These are phyloP conservation scores for Heliconius ismenius DNA, from an alignment of 2,888 invertebrate genomes.

Conservation along the genomic window DNA sequence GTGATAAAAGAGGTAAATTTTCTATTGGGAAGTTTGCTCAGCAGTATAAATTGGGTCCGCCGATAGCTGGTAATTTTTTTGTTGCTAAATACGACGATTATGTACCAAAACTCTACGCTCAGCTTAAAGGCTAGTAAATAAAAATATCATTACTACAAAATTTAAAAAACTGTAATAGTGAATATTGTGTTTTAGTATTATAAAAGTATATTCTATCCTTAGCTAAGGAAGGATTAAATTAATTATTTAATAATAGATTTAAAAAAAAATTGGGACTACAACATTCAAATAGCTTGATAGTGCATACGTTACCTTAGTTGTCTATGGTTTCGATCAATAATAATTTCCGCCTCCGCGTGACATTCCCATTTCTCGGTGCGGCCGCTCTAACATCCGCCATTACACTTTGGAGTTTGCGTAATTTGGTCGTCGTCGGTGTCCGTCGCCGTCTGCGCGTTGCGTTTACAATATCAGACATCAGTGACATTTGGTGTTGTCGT, in stretches of 20 bases:
- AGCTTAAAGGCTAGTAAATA: conserved; percentile 61
- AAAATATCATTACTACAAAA: conserved; percentile 44
- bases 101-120: conserved; percentile 76
- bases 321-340: conserved; percentile 75
- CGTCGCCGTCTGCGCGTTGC: conserved; percentile 67
- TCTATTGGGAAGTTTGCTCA: conserved; percentile 81
- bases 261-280: neutral
- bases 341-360: conserved; percentile 80
- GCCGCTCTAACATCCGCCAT: conserved; percentile 70
- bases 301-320: conserved; percentile 47
- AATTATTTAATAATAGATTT: neutral
- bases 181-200: conserved; percentile 46
- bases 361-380: conserved; percentile 73
- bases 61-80: conserved; percentile 84
- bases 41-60: conserved; percentile 81
- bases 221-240: neutral
- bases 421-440: conserved; percentile 74
- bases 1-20: conserved; percentile 81
- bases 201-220: conserved; percentile 38
- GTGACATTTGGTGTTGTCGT: conserved; percentile 72
- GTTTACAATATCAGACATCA: conserved; percentile 51
- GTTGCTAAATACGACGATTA: conserved; percentile 83
- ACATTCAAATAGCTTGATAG: neutral
- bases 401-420: conserved; percentile 78
- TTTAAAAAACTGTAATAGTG: conserved; percentile 43